Evolutionary conservation across 2,113 vertebrate genomes (phyloP).

Genomic region (Merops nubicus): DNA sequence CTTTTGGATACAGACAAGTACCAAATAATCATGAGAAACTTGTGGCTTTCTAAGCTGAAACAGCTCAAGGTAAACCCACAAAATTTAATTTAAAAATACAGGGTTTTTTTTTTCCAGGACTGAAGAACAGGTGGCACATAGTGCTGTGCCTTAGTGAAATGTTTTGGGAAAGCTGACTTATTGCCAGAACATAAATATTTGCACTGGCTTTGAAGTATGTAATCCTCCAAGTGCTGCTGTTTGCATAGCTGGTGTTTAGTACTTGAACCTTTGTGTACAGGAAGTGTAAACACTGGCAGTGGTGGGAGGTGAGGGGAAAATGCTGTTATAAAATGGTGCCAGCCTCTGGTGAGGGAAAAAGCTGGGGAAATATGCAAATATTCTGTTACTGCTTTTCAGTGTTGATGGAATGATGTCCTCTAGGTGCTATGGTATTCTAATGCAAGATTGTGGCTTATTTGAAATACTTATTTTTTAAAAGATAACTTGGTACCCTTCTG

Average conservation of each 20-base stretch:
- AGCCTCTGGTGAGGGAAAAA: neutral
- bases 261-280: neutral
- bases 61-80: neutral
- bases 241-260: neutral
- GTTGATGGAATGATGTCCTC: neutral
- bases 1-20: neutral
- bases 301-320: neutral
- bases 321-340: accelerated
- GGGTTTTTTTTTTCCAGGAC: neutral
- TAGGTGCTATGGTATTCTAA: neutral
- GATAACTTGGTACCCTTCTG: neutral
- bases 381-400: neutral
- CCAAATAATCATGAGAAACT: neutral
- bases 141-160: neutral
- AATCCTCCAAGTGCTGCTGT: neutral
- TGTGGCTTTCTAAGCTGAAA: neutral
- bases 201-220: neutral
- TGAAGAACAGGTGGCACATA: neutral
- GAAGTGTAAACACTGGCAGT: neutral
- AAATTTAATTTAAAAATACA: neutral
- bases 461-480: neutral
- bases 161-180: neutral
- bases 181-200: constrained; percentile 31
- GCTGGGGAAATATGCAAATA: neutral
- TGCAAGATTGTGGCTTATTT: neutral